Base-by-base conservation (phyloP, 2,888 invertebrate species). In the Heliconius ethilla region DNA sequence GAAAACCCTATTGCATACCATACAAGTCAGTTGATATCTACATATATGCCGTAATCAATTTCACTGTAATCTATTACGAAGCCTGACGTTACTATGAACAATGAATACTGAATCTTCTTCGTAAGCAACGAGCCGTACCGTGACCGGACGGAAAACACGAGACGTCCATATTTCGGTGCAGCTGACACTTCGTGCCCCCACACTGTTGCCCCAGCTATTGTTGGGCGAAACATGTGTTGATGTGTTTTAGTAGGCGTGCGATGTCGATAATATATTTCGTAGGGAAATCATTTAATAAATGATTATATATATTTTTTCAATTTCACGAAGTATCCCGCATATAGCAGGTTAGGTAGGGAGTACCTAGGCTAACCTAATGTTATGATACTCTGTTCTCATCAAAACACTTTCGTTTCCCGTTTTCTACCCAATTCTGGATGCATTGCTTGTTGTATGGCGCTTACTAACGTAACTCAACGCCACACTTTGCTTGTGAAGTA, bases 141-240 rank as follows among this genome's bases (percentile, higher is more conserved):
- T 59, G 72, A 59, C 72, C 72, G 72, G 72, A 72, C 72, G 72
- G 72, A 59, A 72, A 72, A 59, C 51, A 70, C 59, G 72, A 72
- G 33, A 72, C n/a, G 37, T 59, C 72, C 59, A 72, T 72, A 72
- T 72, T 59, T 72, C 37, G 37, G 33, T 37, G 59, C 59, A 72
- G 33, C 70, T 29, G 72, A 59, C 33, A 59, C 59, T 72, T 45
- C 25, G 45, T 72, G 70, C 33, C 55, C 29, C 70, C 59, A 72
- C 33, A 55, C 33, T 72, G 59, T 59, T 70, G 59, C 33, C 13
- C 22, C 1, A 33, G 25, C 37, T 37, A 59, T 72, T 72, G 72
- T 59, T 59, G 15, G 72, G 25, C 0, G 29, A 37, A n/a, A 33
- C 69, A 37, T 72, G 72, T 72, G 59, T 59, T 33, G 72, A 69